Evolutionary conservation across 2,113 vertebrate species (phyloP).

Genomic region (Coturnix japonica): DNA sequence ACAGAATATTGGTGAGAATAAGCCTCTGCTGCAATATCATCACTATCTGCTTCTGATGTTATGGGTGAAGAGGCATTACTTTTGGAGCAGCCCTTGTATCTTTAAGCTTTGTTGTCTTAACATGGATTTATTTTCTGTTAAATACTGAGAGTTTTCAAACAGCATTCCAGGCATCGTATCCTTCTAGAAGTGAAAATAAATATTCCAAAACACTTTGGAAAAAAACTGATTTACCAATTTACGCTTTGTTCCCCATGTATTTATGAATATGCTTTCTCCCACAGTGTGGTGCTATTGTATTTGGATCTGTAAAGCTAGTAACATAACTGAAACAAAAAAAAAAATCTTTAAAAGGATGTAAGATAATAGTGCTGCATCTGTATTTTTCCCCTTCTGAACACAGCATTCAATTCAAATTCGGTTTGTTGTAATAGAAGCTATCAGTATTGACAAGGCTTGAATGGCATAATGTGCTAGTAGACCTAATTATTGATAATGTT

Average conservation of each 20-base stretch:
- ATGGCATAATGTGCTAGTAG: not conserved
- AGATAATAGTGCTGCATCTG: not conserved
- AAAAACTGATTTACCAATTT: not conserved
- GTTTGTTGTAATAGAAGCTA: not conserved
- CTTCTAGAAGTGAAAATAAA: not conserved
- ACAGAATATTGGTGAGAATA: no score
- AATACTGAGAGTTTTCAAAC: not conserved
- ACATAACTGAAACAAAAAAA: not conserved
- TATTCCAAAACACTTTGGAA: not conserved
- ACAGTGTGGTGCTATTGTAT: conserved; percentile 61
- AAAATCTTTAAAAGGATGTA: not conserved
- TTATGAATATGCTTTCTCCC: not conserved
- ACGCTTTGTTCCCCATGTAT: not conserved
- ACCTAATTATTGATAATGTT: not conserved
- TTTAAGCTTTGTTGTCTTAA: not conserved
- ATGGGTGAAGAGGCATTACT: not conserved
- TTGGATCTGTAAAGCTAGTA: conserved; percentile 12
- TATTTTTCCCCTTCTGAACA: not conserved
- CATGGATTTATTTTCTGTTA: not conserved
- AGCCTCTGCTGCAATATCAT: not conserved
- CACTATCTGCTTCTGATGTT: not conserved
- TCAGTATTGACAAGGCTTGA: not conserved
- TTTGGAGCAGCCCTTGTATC: not conserved
- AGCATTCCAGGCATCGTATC: not conserved
- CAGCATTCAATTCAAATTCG: not conserved